A percentile compares a stretch with the other conserved stretches of the same genome.
Evolutionary conservation across 1,140 invertebrate species (phyloP).

Genomic region (Venturia canescens): DNA sequence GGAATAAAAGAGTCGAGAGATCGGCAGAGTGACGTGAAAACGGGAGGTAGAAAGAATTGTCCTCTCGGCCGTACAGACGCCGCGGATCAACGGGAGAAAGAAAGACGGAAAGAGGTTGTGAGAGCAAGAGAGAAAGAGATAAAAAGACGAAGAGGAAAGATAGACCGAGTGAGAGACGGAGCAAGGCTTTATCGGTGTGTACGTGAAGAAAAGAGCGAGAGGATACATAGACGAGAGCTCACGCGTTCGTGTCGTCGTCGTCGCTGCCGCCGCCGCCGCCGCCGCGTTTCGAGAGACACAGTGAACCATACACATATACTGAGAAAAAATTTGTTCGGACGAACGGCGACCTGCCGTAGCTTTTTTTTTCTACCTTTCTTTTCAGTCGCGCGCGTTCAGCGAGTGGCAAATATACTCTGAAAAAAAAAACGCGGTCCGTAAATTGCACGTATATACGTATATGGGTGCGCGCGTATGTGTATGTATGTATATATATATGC

Average conservation of each 20-base stretch:
- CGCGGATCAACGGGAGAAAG: constrained; percentile 55
- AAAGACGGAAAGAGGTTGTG: constrained; percentile 2
- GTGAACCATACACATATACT: constrained; percentile 2
- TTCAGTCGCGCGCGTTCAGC: constrained; percentile 53
- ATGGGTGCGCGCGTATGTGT: not conserved
- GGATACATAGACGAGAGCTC: constrained; percentile 39
- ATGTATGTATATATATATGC: not conserved
- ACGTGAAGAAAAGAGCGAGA: constrained; percentile 34
- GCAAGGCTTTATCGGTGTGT: not conserved
- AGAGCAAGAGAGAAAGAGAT: constrained; percentile 4
- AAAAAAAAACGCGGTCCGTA: constrained; percentile 45
- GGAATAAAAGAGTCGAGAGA: constrained; percentile 44
- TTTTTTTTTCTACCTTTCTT: constrained; percentile 57
- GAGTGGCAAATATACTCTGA: constrained; percentile 61
- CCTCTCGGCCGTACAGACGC: constrained; percentile 64
- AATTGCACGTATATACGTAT: not conserved
- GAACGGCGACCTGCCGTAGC: constrained; percentile 33
- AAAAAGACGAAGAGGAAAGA: not conserved
- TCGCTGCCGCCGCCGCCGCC: constrained; percentile 25
- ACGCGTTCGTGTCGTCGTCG: constrained; percentile 37
- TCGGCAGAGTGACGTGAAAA: constrained; percentile 61
- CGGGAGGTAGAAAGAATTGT: constrained; percentile 66
- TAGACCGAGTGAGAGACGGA: constrained; percentile 35
- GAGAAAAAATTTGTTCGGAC: constrained; percentile 5
- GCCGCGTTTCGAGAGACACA: constrained; percentile 23